Evolutionary conservation across 2,888 invertebrate genomes (phyloP), one percentile per base, ranked within the genome.

Genomic region (Patella ulyssiponensis): DNA sequence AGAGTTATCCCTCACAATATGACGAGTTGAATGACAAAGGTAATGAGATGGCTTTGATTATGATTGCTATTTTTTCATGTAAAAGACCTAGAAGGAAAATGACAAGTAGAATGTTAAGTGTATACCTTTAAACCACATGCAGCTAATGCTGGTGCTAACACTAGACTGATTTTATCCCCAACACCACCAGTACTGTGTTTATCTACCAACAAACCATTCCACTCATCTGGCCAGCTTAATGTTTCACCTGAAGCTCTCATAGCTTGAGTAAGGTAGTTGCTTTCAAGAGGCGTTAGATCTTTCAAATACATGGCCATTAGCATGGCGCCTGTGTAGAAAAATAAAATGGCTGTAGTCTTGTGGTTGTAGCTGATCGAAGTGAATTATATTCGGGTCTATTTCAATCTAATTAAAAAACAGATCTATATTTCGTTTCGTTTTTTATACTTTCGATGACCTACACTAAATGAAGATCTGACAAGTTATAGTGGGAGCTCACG

Each of bases 151-250:
- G 94, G 94, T 0, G 93, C 93, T 75, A 94, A 89, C 1, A 93
- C 87, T 12, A 93, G 89, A 64, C 93, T 93, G 82, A 92, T 92
- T 88, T 94, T 94, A 85, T 94, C 94, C 0, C 94, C 94, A 2
- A 94, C 93, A 2, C 94, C 94, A 1, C 94, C 94, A 5, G 94
- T 94, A 85, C 93, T 93, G 88, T 94, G 94, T 86, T 94, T 94
- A 86, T 94, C 94, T n/a, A 93, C 93, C n/a, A 93, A 85, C 1
- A 74, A 75, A 11, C 87, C 87, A 12, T 80, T 81, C 88, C 90
- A 90, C 20, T 86, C 83, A 1, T 81, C 76, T 0, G 90, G 90
- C 91, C 91, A 91, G 4, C n/a, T 71, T 51, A 91, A 85, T 12
- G 83, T 77, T 3, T 87, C 86, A 79, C 93, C 93, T 7, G 93